These are phyloP conservation scores for Delia radicum DNA, from an alignment of 1,140 invertebrate genomes.

Conservation along the genomic window DNA sequence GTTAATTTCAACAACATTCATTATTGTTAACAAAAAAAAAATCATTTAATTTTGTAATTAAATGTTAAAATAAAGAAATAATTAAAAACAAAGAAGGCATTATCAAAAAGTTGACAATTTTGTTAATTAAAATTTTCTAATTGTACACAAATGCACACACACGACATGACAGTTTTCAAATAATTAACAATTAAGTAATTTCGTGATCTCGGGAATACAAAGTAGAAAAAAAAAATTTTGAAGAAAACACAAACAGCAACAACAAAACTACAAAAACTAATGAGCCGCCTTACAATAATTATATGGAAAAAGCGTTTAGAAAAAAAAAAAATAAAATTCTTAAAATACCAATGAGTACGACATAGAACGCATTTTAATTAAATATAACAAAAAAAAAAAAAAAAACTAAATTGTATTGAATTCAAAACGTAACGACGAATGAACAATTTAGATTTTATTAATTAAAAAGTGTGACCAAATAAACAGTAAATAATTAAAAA, in stretches of 20 bases:
- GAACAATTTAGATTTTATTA: constrained; percentile 4
- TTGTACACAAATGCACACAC: neutral
- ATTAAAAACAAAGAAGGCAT: neutral
- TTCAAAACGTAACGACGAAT: neutral
- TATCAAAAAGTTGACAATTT: neutral
- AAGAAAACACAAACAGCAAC: neutral
- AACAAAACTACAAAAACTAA: constrained; percentile 13
- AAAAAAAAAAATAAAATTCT: constrained; percentile 12
- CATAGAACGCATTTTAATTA: constrained; percentile 22
- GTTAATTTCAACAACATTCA: too few relatives aligned
- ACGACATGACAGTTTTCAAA: neutral
- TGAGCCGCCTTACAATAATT: neutral
- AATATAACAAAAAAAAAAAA: neutral
- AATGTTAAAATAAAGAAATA: too few relatives aligned
- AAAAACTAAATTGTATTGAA: neutral
- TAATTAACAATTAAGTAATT: constrained; percentile 17
- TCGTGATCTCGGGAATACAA: constrained; percentile 16
- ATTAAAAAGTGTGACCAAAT: constrained; percentile 22
- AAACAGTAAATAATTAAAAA: constrained; percentile 4
- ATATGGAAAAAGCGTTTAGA: neutral
- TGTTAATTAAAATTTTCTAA: constrained; percentile 2
- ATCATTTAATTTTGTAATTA: too few relatives aligned
- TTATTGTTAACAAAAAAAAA: too few relatives aligned
- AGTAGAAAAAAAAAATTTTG: neutral
- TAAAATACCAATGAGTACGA: constrained; percentile 22